These are phyloP conservation scores for Crocidura indochinensis DNA, from an alignment of 2,797 vertebrate genomes.

Conservation along the genomic window DNA sequence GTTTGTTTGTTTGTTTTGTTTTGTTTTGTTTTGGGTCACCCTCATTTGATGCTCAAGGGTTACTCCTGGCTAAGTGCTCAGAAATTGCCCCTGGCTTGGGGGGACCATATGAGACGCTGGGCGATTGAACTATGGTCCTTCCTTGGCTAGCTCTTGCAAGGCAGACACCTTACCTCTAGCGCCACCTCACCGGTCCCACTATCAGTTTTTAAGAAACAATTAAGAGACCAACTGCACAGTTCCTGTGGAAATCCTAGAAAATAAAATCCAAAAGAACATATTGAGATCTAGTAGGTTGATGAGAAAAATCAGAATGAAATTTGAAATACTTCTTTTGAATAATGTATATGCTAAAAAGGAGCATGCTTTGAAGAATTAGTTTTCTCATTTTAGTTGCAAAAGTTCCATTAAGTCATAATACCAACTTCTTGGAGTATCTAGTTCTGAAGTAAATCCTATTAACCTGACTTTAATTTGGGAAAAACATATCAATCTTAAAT, in stretches of 20 bases:
- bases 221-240: background rate
- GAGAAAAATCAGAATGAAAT: background rate
- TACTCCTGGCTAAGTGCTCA: no score
- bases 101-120: no score
- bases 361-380: background rate
- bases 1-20: no score
- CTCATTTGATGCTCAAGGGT: no score
- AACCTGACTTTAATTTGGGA: background rate
- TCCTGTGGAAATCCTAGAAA: background rate
- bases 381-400: background rate
- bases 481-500: background rate
- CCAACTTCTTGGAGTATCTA: background rate
- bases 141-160: no score
- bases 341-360: background rate
- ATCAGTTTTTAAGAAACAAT: background rate
- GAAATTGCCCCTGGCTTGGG: no score
- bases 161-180: no score
- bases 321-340: background rate
- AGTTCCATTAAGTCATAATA: background rate
- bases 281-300: background rate
- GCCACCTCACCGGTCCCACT: no score
- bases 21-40: no score
- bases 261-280: background rate
- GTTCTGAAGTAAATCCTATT: conserved; percentile 39
- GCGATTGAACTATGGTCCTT: no score